A percentile compares a stretch with the other conserved stretches of the same genome.
phyloP scores from a whole-genome alignment of 2,888 invertebrate genomes.

The Blera fallax region DNA sequence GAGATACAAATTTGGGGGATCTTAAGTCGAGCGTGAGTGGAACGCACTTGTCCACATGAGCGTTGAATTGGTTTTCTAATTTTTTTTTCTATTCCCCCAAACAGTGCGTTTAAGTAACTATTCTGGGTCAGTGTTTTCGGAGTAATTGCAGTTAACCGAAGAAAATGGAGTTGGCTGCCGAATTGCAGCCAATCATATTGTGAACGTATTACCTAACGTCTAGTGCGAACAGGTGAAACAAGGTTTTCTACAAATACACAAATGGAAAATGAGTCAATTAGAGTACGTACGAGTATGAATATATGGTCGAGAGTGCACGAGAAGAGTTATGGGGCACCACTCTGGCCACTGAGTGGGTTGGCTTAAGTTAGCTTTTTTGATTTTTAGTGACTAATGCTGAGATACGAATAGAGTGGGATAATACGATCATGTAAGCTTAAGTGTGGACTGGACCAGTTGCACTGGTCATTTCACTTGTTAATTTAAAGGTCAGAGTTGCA shows the following conservation, averaged over 20 bases:
- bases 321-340: conserved; percentile 28
- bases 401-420: background rate
- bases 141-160: conserved; percentile 48
- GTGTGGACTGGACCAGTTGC: too few relatives aligned
- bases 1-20: conserved; percentile 24
- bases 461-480: background rate
- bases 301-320: conserved; percentile 9
- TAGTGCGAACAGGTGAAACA: conserved; percentile 62
- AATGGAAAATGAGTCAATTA: conserved; percentile 65
- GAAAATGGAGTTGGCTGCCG: conserved; percentile 68
- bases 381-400: background rate
- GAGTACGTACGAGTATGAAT: too few relatives aligned
- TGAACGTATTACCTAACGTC: conserved; percentile 61
- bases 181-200: conserved; percentile 68
- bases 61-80: conserved; percentile 13
- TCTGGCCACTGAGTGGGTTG: conserved; percentile 55
- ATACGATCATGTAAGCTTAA: background rate
- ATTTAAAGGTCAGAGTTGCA: background rate
- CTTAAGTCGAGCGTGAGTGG: conserved; percentile 20
- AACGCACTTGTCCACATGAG: conserved; percentile 54
- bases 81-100: background rate
- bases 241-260: conserved; percentile 68
- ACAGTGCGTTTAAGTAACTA: background rate
- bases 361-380: conserved; percentile 22
- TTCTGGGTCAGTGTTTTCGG: conserved; percentile 67